These are phyloP conservation scores for Cirrhinus mrigala DNA, from an alignment of 2,797 vertebrate genomes.

Conservation along the genomic window DNA sequence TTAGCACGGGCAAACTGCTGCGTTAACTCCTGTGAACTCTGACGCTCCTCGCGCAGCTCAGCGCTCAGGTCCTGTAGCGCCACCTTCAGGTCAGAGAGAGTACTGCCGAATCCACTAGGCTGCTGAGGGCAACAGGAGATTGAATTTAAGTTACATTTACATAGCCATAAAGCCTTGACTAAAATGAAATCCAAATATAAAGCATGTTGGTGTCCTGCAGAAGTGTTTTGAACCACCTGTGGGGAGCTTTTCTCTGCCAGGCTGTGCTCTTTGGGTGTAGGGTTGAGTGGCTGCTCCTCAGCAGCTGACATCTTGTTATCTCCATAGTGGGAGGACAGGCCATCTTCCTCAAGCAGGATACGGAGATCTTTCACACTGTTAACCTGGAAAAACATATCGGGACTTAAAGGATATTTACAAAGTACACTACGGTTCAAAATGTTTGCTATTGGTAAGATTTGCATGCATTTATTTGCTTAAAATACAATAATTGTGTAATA, in stretches of 20 bases:
- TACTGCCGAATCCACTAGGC: constrained; percentile 89
- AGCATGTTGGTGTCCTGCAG: neutral
- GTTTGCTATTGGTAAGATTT: neutral
- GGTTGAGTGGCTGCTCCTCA: constrained; percentile 83
- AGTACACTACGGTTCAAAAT: neutral
- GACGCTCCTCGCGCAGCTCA: constrained; percentile 90
- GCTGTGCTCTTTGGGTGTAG: constrained; percentile 68
- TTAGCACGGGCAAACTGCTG: constrained; percentile 98
- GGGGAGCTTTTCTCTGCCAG: constrained; percentile 66
- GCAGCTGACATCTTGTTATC: constrained; percentile 84
- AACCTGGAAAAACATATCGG: constrained; percentile 78
- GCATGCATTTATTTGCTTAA: neutral
- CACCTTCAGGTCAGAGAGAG: constrained; percentile 90
- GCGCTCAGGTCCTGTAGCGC: constrained; percentile 92
- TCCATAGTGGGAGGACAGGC: constrained; percentile 82
- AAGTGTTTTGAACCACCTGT: constrained; percentile 39
- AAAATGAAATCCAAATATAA: neutral
- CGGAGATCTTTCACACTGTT: constrained; percentile 95
- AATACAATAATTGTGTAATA: neutral
- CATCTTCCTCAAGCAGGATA: constrained; percentile 91
- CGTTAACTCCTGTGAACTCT: constrained; percentile 91
- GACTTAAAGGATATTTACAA: neutral
- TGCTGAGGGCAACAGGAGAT: constrained; percentile 60
- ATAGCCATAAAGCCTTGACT: constrained; percentile 3
- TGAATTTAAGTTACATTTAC: neutral